Percentiles rank a stretch among this genome's conserved stretches.
phyloP scores from a whole-genome alignment of 2,113 vertebrate genomes.

The Callorhinus ursinus region DNA sequence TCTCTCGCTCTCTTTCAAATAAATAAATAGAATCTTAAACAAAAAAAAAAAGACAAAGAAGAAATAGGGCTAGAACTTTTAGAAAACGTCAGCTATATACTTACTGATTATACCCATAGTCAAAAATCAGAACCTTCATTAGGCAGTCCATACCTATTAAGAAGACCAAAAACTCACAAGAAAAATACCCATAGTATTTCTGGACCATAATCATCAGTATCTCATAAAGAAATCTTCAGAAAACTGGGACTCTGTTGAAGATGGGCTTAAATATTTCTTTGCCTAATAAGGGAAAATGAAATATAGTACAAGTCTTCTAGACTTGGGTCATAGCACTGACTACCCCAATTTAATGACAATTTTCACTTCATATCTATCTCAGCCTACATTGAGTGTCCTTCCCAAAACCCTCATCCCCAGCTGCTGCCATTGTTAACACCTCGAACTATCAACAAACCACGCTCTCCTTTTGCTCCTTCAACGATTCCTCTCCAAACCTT shows the following conservation, averaged over 20 bases:
- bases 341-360: background rate
- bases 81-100: background rate
- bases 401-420: background rate
- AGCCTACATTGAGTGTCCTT: background rate
- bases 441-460: background rate
- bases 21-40: too few relatives aligned
- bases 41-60: background rate
- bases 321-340: background rate
- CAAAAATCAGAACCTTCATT: background rate
- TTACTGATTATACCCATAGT: background rate
- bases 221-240: constrained; percentile 38
- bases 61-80: background rate
- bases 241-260: background rate
- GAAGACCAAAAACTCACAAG: constrained; percentile 8
- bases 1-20: too few relatives aligned
- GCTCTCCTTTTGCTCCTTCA: background rate
- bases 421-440: background rate
- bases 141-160: background rate
- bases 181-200: background rate
- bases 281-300: background rate
- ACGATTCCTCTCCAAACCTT: background rate
- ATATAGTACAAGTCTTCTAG: background rate
- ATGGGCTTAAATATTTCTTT: background rate
- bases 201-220: background rate
- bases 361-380: background rate